These are phyloP conservation scores for Bombus sylvicola DNA, from an alignment of 1,140 invertebrate species.

Conservation along the genomic window DNA sequence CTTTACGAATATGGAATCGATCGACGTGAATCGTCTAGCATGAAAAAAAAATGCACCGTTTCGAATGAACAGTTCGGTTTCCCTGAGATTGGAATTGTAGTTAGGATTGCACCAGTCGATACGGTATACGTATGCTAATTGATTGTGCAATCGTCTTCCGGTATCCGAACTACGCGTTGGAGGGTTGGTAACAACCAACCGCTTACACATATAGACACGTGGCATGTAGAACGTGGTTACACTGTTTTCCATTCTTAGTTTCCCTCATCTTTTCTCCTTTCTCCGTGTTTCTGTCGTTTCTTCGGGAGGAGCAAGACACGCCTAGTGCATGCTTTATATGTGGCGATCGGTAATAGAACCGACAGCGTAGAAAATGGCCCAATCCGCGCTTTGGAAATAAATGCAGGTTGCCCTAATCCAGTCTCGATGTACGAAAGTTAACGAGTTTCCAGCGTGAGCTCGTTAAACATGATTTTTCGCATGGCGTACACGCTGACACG, in stretches of 20 bases:
- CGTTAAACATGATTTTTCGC: conserved; percentile 38
- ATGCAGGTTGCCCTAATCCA: conserved; percentile 13
- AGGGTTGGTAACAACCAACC: conserved; percentile 38
- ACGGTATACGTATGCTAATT: conserved; percentile 52
- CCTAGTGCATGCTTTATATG: conserved; percentile 43
- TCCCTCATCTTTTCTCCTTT: conserved; percentile 27
- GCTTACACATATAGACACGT: neutral
- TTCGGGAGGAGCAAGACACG: conserved; percentile 35
- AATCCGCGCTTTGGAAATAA: conserved; percentile 49
- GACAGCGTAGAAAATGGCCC: conserved; percentile 43
- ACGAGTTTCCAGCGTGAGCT: conserved; percentile 45
- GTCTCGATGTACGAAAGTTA: conserved; percentile 33
- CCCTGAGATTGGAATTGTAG: conserved; percentile 38
- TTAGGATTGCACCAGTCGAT: conserved; percentile 51
- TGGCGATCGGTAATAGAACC: conserved; percentile 45
- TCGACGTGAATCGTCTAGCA: neutral
- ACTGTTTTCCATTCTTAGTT: neutral
- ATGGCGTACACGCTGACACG: neutral
- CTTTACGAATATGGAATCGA: neutral
- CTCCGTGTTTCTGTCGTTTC: neutral
- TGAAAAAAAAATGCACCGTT: neutral
- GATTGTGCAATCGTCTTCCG: conserved; percentile 57
- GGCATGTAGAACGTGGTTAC: neutral
- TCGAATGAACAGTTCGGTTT: conserved; percentile 17
- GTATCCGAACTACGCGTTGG: conserved; percentile 12